Evolutionary conservation across 1,140 invertebrate species (phyloP), one percentile per base, ranked within the genome.

Genomic region (Plectus sambesii): DNA sequence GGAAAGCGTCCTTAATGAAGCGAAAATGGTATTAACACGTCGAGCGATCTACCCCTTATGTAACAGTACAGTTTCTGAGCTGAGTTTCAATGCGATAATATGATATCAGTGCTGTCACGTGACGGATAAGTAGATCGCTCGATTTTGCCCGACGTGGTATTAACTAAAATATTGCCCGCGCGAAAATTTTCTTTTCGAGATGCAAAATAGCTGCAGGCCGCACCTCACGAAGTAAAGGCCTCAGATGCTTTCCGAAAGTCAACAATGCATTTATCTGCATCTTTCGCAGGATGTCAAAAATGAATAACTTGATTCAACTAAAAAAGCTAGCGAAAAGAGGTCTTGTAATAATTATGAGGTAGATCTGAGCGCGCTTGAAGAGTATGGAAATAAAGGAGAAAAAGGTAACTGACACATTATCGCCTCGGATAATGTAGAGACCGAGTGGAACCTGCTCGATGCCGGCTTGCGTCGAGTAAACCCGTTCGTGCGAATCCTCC

Each of bases 381-480:
- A 29, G 20, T 12, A n/a, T 20, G n/a, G 43, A n/a, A 57, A 62
- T 55, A 9, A 58, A 55, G 26, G 25, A 37, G 29, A 22, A 56
- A 35, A 61, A 25, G 15, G 12, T 17, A 54, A 72, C 80, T 78
- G 76, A 86, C 78, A 98, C 84, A 76, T 98, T 98, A 70, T 98
- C 92, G 45, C 92, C 92, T 64, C 92, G 76, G 49, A 98, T 90
- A 35, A 98, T 90, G 68, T 97, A 92, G 17, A 97, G 75, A 23
- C 92, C 92, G 20, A 98, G 77, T 49, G 88, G 82, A 44, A 97
- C 89, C 76, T 97, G 88, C 66, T 94, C 88, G 33, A 97, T 84
- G 37, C 90, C 92, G 61, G 83, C 78, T 8, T 80, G 81, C 15
- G 81, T 81, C 47, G 86, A 92, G 69, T 88, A 98, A 12, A 98